phyloP scores from a whole-genome alignment of 2,797 vertebrate species.

The Argyrosomus regius region DNA sequence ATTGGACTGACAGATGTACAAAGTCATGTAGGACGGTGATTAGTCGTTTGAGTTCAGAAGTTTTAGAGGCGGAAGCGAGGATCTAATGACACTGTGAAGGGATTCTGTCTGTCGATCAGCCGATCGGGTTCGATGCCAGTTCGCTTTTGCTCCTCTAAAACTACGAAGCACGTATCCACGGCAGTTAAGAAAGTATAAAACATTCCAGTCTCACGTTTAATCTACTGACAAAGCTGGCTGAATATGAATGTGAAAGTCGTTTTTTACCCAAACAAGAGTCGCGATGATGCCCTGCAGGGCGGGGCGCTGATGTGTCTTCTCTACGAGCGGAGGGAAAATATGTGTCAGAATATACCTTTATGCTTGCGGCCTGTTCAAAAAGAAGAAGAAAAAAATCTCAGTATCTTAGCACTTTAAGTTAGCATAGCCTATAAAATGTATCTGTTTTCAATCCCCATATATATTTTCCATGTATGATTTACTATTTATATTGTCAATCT shows the following conservation, averaged over 20 bases:
- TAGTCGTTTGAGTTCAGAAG: neutral
- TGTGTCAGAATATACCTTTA: constrained; percentile 64
- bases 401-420: constrained; percentile 83
- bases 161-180: constrained; percentile 3
- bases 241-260: constrained; percentile 53
- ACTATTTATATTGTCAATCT: constrained; percentile 76
- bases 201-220: constrained; percentile 70
- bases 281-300: constrained; percentile 76
- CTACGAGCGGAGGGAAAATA: constrained; percentile 32
- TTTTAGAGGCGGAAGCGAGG: neutral
- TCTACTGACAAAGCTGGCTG: constrained; percentile 23
- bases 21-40: neutral
- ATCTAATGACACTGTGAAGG: constrained; percentile 10
- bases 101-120: constrained; percentile 3
- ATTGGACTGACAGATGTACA: constrained; percentile 16
- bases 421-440: constrained; percentile 64
- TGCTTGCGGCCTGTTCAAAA: constrained; percentile 78
- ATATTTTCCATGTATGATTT: constrained; percentile 72
- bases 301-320: constrained; percentile 53
- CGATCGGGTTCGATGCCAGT: constrained; percentile 21
- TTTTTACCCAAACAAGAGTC: constrained; percentile 17
- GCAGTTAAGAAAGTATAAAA: constrained; percentile 52
- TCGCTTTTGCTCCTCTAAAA: constrained; percentile 44
- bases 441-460: constrained; percentile 61
- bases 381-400: constrained; percentile 42